Conservation (phyloP, 53 echinoderm and acorn worm genomes). For the Luidia sarsii region DNA sequence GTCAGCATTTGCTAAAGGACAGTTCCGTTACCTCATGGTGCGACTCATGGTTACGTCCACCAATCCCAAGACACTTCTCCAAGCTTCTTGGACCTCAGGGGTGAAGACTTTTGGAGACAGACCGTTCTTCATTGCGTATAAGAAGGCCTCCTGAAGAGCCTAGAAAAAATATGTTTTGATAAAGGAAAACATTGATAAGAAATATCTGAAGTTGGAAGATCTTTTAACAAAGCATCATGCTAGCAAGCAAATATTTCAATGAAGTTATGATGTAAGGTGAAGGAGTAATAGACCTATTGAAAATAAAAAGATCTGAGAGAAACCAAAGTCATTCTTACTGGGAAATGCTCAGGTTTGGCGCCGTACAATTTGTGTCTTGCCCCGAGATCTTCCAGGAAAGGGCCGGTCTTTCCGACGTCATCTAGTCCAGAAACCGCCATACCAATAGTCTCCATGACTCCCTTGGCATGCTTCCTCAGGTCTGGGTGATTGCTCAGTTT, state of each 20-base stretch:
- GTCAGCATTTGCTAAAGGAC: neutral
- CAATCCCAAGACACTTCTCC: slow-evolving; percentile 47
- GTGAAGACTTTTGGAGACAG: slow-evolving; percentile 42
- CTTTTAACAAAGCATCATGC: too few species aligned
- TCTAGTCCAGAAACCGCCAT: slow-evolving; percentile 56
- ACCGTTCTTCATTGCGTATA: slow-evolving; percentile 52
- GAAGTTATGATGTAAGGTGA: too few species aligned
- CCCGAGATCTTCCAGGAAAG: slow-evolving; percentile 59
- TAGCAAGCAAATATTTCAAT: too few species aligned
- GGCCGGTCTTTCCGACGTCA: slow-evolving; percentile 46
- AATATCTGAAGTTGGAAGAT: neutral
- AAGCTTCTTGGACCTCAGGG: slow-evolving; percentile 54
- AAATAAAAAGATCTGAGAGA: too few species aligned
- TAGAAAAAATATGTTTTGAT: neutral
- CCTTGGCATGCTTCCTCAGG: slow-evolving; percentile 51
- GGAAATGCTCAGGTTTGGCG: slow-evolving; percentile 37
- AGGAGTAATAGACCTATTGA: too few species aligned
- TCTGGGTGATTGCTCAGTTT: slow-evolving; percentile 49
- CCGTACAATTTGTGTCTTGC: slow-evolving; percentile 57
- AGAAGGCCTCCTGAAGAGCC: slow-evolving; percentile 59
- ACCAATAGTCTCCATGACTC: slow-evolving; percentile 67
- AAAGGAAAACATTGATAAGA: neutral
- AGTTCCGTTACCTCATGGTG: neutral
- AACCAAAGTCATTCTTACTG: too few species aligned
- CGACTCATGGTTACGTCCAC: slow-evolving; percentile 35